Percentiles rank a stretch among this genome's conserved stretches.
Conservation (phyloP, 2,113 vertebrate genomes). For the Lamprotornis superbus region DNA sequence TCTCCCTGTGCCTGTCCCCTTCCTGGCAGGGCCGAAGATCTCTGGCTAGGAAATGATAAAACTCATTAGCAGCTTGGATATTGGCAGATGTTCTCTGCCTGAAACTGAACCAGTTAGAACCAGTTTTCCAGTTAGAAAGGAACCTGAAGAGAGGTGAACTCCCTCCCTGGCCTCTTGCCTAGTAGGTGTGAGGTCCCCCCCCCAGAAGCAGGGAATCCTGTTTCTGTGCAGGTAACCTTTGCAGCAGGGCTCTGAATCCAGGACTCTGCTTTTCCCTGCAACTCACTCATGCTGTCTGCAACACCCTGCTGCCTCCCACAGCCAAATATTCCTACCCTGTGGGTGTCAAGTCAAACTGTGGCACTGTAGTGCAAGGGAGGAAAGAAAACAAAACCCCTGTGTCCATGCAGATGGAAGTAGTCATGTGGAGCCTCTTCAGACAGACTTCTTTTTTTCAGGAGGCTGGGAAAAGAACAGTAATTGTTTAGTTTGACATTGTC, state of each 20-base stretch:
- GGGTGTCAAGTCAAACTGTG: not conserved
- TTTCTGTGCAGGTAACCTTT: not conserved
- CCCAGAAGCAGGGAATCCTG: not conserved
- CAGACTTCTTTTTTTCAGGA: not conserved
- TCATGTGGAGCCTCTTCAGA: not conserved
- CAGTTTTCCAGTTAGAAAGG: not conserved
- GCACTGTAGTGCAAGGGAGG: not conserved
- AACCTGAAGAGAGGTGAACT: not conserved
- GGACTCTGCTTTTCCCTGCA: not conserved
- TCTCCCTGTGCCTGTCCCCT: accelerated
- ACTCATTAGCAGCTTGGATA: not conserved
- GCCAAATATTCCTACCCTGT: not conserved
- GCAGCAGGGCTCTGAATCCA: not conserved
- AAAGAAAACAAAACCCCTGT: not conserved
- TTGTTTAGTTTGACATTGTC: not conserved
- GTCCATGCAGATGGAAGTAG: not conserved
- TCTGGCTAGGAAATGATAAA: not conserved
- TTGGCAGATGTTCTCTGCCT: not conserved
- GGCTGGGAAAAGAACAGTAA: not conserved
- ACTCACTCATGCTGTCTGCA: not conserved
- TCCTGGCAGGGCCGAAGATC: not conserved
- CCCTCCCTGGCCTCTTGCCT: not conserved
- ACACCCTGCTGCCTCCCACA: not conserved
- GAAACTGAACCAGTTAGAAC: not conserved
- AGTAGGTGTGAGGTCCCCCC: not conserved